Base-by-base conservation (phyloP, 2,113 vertebrate genomes). In the Sylvietta virens region DNA sequence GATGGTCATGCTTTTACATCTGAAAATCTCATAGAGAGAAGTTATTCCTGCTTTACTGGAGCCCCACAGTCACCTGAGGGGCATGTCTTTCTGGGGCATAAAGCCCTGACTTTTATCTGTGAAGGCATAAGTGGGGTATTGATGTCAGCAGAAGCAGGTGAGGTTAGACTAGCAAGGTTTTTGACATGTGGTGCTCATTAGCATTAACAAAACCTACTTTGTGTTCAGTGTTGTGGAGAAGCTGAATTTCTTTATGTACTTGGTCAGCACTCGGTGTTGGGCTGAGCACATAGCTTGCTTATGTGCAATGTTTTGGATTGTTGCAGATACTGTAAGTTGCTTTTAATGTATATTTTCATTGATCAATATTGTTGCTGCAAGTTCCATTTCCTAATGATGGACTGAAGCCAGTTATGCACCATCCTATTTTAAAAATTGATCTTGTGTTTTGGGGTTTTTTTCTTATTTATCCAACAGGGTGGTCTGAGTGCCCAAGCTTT, bases 401-500 rank as follows among this genome's bases (percentile, higher is more conserved):
- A 13, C 56, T 79, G 44, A 71, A 88, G 20, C 26, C 28, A 57
- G 24, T 48, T 60, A 6, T 56, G 14, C 35, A 28, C 71, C 10
- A 31, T 60, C 64, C 27, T 66, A 7, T 79, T 74, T 77, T 66
- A 33, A 58, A 88, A 92, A 69, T 16, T 79, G 19, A 64, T 45
- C 4, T 40, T 74, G 21, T 37, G 51, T 76, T 82, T 7, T 40
- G 12, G 26, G 30, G 95, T 40, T 83, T 73, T 91, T 48, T 88
- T 40, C 57, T 96, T 39, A 39, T 96, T 93, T 96, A n/a, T 91
- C 88, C 78, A 51, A 96, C 96, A 99, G 99, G 99, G 98, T 69
- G 99, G 99, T 14, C 97, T 99, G 61, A 99, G 98, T 28, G 98
- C 99, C 56, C 98, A 99, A 65, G 98, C 99, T 57, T 99, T 99